Conservation (phyloP, 2,113 vertebrate species). For the Oryzias woworae region DNA sequence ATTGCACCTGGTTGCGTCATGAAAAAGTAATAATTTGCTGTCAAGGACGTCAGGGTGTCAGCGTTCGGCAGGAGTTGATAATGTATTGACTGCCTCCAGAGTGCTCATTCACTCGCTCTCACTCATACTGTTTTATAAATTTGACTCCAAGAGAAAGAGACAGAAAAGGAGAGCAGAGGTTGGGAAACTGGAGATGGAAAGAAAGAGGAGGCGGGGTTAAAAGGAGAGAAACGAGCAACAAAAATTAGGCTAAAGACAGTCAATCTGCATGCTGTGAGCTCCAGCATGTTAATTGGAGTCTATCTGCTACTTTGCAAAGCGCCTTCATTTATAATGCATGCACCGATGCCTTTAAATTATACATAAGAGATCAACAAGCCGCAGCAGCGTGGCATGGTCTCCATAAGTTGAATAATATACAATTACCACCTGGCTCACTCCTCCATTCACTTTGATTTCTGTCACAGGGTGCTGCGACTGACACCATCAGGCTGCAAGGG, state of each 20-base stretch:
- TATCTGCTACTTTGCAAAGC: constrained; percentile 50
- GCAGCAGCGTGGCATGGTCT: constrained; percentile 40
- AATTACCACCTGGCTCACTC: constrained; percentile 58
- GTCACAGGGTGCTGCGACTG: constrained; percentile 48
- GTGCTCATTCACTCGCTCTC: constrained; percentile 71
- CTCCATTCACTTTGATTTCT: constrained; percentile 63
- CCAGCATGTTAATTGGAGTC: constrained; percentile 58
- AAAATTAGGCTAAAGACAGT: constrained; percentile 55
- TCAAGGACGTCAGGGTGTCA: constrained; percentile 83
- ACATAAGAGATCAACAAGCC: constrained; percentile 69
- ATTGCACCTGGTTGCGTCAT: constrained; percentile 85
- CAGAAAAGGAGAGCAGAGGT: constrained; percentile 52
- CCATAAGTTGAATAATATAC: constrained; percentile 66
- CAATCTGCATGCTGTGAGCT: constrained; percentile 35
- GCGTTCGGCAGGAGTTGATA: constrained; percentile 80
- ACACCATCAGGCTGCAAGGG: constrained; percentile 10
- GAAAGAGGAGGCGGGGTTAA: constrained; percentile 28
- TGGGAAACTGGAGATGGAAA: constrained; percentile 45
- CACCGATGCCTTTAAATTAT: constrained; percentile 64
- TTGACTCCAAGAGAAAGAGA: constrained; percentile 76
- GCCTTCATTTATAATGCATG: constrained; percentile 69
- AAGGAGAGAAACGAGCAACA: constrained; percentile 38
- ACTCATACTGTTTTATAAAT: constrained; percentile 72
- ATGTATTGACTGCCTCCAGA: constrained; percentile 78
- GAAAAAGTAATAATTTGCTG: constrained; percentile 86